Percentiles rank a stretch among this genome's conserved stretches.
phyloP scores from a whole-genome alignment of 1,140 invertebrate genomes.

The Ephestia elutella region DNA sequence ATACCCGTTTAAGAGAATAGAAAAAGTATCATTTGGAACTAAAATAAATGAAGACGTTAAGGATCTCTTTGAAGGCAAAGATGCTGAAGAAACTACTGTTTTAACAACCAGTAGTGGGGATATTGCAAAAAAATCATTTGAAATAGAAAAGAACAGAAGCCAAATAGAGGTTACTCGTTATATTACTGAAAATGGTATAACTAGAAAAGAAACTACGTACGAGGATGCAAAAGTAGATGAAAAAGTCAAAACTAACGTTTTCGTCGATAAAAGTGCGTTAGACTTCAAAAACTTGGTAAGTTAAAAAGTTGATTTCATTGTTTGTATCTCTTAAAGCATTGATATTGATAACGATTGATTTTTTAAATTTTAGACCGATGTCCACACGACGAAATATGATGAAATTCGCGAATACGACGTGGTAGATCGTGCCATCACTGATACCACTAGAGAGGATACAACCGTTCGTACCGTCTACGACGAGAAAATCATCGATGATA shows the following conservation, averaged over 20 bases:
- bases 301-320: conserved; percentile 15
- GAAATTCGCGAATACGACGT: conserved; percentile 66
- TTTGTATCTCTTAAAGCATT: conserved; percentile 12
- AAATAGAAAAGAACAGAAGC: conserved; percentile 67
- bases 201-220: conserved; percentile 68
- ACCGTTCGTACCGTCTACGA: conserved; percentile 64
- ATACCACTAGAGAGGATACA: conserved; percentile 53
- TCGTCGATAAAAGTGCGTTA: conserved; percentile 70
- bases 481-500: conserved; percentile 63
- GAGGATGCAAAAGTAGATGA: conserved; percentile 72
- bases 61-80: conserved; percentile 66
- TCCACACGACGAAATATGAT: conserved; percentile 63
- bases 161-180: conserved; percentile 71
- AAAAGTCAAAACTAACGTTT: conserved; percentile 68
- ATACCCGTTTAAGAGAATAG: conserved; percentile 67
- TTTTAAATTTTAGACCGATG: conserved; percentile 60
- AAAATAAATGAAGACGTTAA: conserved; percentile 68
- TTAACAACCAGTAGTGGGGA: conserved; percentile 56
- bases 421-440: conserved; percentile 65
- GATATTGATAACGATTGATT: conserved; percentile 12
- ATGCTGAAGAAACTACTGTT: conserved; percentile 57
- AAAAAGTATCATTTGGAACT: conserved; percentile 63
- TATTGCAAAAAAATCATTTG: conserved; percentile 66
- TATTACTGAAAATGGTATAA: conserved; percentile 72
- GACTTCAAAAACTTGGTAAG: conserved; percentile 74